These are phyloP conservation scores for Macrosoma leucophasiata DNA, from an alignment of 2,888 invertebrate species.

Conservation along the genomic window DNA sequence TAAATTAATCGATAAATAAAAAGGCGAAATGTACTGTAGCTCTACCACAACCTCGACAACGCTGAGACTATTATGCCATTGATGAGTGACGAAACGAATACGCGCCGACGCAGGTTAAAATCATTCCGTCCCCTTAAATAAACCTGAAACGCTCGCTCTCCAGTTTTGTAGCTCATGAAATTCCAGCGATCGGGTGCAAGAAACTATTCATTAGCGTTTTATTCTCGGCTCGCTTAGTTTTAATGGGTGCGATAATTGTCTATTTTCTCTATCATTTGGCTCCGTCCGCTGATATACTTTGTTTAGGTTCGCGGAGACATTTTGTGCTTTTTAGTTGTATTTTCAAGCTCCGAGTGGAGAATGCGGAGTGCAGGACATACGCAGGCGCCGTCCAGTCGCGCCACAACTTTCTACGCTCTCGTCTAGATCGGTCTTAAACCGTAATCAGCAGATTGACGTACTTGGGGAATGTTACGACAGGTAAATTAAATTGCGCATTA, in stretches of 20 bases:
- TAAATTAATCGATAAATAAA: too few species aligned
- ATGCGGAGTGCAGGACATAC: slow-evolving; percentile 70
- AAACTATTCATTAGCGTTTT: slow-evolving; percentile 36
- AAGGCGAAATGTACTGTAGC: too few species aligned
- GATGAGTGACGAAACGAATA: too few species aligned
- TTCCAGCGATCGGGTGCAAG: slow-evolving; percentile 31
- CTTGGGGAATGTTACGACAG: slow-evolving; percentile 63
- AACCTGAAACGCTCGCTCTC: slow-evolving; percentile 2
- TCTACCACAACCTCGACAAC: too few species aligned
- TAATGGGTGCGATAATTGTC: slow-evolving; percentile 39
- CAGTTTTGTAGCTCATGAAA: slow-evolving; percentile 26
- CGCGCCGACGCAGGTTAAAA: too few species aligned
- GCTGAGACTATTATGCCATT: too few species aligned
- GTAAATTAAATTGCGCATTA: slow-evolving; percentile 65
- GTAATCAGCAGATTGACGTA: slow-evolving; percentile 73
- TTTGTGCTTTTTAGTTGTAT: slow-evolving; percentile 57
- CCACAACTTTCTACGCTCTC: slow-evolving; percentile 72
- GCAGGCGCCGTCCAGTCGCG: slow-evolving; percentile 71
- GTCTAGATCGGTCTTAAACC: slow-evolving; percentile 72
- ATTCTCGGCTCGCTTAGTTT: slow-evolving; percentile 34
- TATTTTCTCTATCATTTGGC: slow-evolving; percentile 44
- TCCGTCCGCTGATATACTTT: slow-evolving; percentile 43
- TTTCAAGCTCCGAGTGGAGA: slow-evolving; percentile 61
- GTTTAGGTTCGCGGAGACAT: slow-evolving; percentile 52
- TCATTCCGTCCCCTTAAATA: too few species aligned